Base-by-base conservation (phyloP, 2,113 vertebrate species). In the Trinectes maculatus region DNA sequence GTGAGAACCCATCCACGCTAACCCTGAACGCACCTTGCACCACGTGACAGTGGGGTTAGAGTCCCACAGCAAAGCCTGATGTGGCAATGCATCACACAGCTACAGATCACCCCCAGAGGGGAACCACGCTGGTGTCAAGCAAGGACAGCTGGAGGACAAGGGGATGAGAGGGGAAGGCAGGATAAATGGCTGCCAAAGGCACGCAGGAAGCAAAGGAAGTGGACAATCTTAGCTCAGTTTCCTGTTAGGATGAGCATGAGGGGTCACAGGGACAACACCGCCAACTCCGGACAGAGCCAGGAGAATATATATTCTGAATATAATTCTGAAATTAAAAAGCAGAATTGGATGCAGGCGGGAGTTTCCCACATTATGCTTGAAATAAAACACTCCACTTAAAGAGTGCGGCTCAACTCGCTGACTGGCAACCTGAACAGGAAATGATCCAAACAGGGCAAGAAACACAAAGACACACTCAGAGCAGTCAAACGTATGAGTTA, bases 131-230 rank as follows among this genome's bases (percentile, higher is more conserved):
- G 47, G 24, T 49, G 77, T 59, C 22, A 28, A 56, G 54, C 47
- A 72, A 87, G 75, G 88, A 88, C 83, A 85, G 66, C 70, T 85
- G 70, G 75, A 84, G 83, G 80, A 86, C 77, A 60, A 47, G 65
- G 59, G 49, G 75, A 82, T 66, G 52, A 40, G 71, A 82, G 33
- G 33, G 72, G 48, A 55, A 42, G 66, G 40, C 72, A 84, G 77
- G 77, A 89, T 81, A 82, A 63, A 88, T 79, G 73, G 71, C 80
- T 60, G 54, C 61, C 21, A 71, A 67, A 72, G 44, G 62, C 53
- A 77, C 78, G 66, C 33, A 28, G 65, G 80, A 61, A 79, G 51
- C 57, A 53, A 82, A 58, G 88, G 85, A 90, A 84, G 79, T 64
- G 77, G 47, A 53, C 69, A 65, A 63, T 85, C 51, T 71, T 10